These are phyloP conservation scores for Cepaea nemoralis DNA, from an alignment of 1,140 invertebrate species.

Conservation along the genomic window DNA sequence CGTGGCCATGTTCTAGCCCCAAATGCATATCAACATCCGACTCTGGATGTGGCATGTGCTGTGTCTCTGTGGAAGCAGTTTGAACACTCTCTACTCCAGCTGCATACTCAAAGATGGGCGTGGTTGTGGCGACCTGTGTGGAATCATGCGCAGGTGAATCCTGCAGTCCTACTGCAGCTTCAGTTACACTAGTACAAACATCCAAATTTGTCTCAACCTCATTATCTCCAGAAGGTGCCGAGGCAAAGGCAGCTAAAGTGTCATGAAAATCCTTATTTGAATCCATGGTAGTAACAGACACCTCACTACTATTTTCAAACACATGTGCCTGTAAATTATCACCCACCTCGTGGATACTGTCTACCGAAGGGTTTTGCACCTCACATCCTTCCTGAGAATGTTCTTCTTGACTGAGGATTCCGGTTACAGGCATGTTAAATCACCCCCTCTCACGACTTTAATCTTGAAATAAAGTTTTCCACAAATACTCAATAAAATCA, in stretches of 20 bases:
- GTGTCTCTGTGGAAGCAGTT: neutral
- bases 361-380: neutral
- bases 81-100: neutral
- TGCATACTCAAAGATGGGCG: neutral
- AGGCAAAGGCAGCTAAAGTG: constrained; percentile 33
- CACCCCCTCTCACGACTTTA: neutral
- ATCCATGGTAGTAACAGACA: constrained; percentile 21
- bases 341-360: neutral
- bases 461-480: neutral
- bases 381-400: neutral
- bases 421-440: constrained; percentile 23
- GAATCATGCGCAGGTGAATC: constrained; percentile 26
- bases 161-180: neutral
- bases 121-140: constrained; percentile 6
- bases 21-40: neutral
- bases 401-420: constrained; percentile 17
- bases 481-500: neutral
- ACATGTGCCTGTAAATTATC: neutral
- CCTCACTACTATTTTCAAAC: neutral
- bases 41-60: neutral
- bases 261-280: constrained; percentile 21
- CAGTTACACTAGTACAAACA: neutral
- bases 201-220: neutral
- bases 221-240: neutral
- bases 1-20: neutral